A percentile compares a stretch with the other conserved stretches of the same genome.
Conservation (phyloP, 1,140 invertebrate species). For the Holotrichia oblita region DNA sequence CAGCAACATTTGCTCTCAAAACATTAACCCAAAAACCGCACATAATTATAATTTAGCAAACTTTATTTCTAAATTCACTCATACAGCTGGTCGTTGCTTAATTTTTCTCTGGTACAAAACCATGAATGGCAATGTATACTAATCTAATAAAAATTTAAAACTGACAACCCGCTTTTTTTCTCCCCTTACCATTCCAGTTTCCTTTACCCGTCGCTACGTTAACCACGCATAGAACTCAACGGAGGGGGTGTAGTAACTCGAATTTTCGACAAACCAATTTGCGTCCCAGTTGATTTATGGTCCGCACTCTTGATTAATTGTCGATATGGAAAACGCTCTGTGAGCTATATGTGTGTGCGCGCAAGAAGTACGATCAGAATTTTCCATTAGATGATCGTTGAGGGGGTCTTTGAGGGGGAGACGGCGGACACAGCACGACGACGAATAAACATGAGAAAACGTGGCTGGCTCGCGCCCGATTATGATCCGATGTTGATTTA, state of each 20-base stretch:
- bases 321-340: conserved; percentile 16
- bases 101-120: no score
- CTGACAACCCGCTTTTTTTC: no score
- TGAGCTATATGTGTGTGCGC: neutral
- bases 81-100: no score
- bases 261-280: conserved; percentile 29
- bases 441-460: neutral
- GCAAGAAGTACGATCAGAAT: neutral
- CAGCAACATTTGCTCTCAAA: no score
- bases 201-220: no score
- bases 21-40: no score
- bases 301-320: conserved; percentile 23
- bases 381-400: conserved; percentile 14
- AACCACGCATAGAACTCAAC: no score
- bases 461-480: neutral
- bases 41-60: no score
- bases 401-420: neutral
- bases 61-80: no score
- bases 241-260: neutral
- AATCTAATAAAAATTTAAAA: no score
- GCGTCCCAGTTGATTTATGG: conserved; percentile 17
- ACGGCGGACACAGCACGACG: neutral
- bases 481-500: conserved; percentile 10
- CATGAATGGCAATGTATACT: no score
- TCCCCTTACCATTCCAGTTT: no score